A percentile compares a stretch with the other conserved stretches of the same genome.
These are phyloP conservation scores for Cladorhizidae sp. DNA, from an alignment of 37 sponge, comb jelly and placozoan genomes.

Conservation along the genomic window DNA sequence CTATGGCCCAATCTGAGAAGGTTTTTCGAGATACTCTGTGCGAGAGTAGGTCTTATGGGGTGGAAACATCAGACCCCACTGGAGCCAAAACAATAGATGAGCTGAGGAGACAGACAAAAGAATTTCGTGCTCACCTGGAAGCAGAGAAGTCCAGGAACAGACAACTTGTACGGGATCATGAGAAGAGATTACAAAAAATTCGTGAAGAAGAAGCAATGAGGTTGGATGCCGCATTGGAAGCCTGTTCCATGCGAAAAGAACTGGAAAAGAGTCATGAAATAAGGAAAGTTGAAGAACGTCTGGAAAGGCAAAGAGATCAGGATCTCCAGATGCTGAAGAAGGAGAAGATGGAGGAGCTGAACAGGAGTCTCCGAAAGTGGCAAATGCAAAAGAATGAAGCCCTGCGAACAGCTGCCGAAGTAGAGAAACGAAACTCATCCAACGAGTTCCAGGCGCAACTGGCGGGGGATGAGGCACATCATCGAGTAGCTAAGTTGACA, in stretches of 20 bases:
- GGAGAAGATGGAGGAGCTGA: conserved; percentile 71
- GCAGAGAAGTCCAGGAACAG: conserved; percentile 56
- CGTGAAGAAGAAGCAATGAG: conserved; percentile 61
- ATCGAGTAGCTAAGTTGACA: conserved; percentile 47
- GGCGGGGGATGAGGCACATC: conserved; percentile 28
- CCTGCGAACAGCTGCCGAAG: conserved; percentile 28
- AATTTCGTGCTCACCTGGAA: conserved; percentile 51
- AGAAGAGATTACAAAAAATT: conserved; percentile 29
- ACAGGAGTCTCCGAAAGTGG: conserved; percentile 30
- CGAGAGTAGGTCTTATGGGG: conserved; percentile 40
- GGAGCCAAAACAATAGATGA: conserved; percentile 61
- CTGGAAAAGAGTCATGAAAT: conserved; percentile 58
- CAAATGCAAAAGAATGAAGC: conserved; percentile 46
- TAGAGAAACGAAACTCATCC: conserved; percentile 18
- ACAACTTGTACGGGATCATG: conserved; percentile 32
- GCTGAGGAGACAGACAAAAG: conserved; percentile 48
- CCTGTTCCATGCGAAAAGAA: conserved; percentile 38
- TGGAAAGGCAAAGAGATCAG: conserved; percentile 45
- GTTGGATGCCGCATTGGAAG: conserved; percentile 41
- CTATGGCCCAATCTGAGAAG: conserved; percentile 53
- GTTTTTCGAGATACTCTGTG: conserved; percentile 53
- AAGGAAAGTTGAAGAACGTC: conserved; percentile 50
- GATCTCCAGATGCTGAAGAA: conserved; percentile 42
- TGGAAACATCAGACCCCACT: conserved; percentile 50
- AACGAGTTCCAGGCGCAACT: conserved; percentile 27